These are phyloP conservation scores for Mellilla xanthometata DNA, from an alignment of 2,888 invertebrate species.

Conservation along the genomic window DNA sequence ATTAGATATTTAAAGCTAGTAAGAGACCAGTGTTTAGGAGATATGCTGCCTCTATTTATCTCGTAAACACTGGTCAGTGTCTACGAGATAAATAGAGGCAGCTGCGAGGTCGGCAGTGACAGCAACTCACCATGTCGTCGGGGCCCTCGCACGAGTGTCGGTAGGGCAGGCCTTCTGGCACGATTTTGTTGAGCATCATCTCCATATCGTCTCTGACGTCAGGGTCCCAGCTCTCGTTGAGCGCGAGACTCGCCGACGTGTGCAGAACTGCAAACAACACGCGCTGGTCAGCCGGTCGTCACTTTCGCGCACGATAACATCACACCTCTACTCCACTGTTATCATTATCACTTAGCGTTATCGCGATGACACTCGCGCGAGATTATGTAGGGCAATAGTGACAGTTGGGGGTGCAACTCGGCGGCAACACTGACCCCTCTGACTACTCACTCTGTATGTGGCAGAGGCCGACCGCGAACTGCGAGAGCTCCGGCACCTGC, in stretches of 20 bases:
- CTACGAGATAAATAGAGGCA: too few relatives aligned
- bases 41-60: too few relatives aligned
- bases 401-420: slow-evolving; percentile 65
- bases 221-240: slow-evolving; percentile 99
- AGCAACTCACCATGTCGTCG: slow-evolving; percentile 95
- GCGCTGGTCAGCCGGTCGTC: slow-evolving; percentile 56
- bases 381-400: slow-evolving; percentile 55
- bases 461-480: slow-evolving; percentile 97
- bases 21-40: slow-evolving; percentile 15
- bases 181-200: slow-evolving; percentile 99
- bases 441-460: slow-evolving; percentile 96
- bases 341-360: slow-evolving; percentile 33
- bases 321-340: slow-evolving; percentile 26
- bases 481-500: slow-evolving; percentile 96
- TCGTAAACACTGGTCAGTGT: too few relatives aligned
- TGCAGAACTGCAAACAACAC: slow-evolving; percentile 92
- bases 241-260: slow-evolving; percentile 97
- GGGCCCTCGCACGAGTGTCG: slow-evolving; percentile 99
- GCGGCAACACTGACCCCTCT: slow-evolving; percentile 60
- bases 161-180: slow-evolving; percentile 98
- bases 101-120: too few relatives aligned
- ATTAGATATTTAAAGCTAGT: slow-evolving; percentile 15
- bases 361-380: slow-evolving; percentile 40
- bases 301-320: slow-evolving; percentile 25
- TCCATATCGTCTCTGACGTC: slow-evolving; percentile 99